phyloP scores from a whole-genome alignment of 2,113 vertebrate species.

The Rutilus rutilus region DNA sequence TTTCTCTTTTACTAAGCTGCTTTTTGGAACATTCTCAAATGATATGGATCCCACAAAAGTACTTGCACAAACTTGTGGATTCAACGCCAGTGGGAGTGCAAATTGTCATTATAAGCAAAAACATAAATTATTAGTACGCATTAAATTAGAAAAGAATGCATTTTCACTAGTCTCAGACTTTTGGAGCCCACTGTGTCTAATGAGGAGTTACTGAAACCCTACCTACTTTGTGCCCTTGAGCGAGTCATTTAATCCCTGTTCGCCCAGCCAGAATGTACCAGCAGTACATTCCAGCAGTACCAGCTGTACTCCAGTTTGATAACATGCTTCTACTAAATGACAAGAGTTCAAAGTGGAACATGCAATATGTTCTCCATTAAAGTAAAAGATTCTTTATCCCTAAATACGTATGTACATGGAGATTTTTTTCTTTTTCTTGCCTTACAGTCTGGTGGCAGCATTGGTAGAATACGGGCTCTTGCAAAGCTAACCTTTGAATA shows the following conservation, averaged over 20 bases:
- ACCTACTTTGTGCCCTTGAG: conserved; percentile 1
- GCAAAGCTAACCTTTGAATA: too few relatives aligned
- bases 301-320: neutral
- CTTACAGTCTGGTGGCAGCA: too few relatives aligned
- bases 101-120: neutral
- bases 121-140: neutral
- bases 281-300: neutral
- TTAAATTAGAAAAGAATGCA: neutral
- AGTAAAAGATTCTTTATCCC: neutral
- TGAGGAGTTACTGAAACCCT: neutral
- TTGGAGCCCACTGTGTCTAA: neutral
- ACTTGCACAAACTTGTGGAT: neutral
- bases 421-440: too few relatives aligned
- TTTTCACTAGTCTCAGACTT: neutral
- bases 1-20: neutral
- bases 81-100: neutral
- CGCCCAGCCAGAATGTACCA: neutral
- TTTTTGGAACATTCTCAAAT: neutral
- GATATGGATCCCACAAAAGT: neutral
- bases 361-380: neutral
- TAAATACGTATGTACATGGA: neutral
- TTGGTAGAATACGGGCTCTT: too few relatives aligned
- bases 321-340: neutral
- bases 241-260: neutral
- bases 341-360: neutral